phyloP scores from a whole-genome alignment of 1,140 invertebrate species.

The Myzus persicae region DNA sequence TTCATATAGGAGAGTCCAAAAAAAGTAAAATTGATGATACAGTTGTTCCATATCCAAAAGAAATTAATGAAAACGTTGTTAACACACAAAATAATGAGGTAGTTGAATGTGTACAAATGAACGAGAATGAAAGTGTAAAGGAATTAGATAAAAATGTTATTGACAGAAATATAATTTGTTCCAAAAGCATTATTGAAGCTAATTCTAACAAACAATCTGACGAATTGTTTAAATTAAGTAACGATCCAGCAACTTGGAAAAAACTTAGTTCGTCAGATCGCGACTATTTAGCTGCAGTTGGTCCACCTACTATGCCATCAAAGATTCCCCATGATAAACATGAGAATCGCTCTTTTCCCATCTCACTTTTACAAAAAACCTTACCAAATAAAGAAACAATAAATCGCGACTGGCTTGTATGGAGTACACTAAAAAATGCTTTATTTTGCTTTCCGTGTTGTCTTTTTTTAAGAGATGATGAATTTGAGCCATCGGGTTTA shows the following conservation, averaged over 20 bases:
- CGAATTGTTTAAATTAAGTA: slow-evolving; percentile 15
- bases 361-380: neutral
- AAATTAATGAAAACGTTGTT: neutral
- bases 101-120: neutral
- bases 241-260: neutral
- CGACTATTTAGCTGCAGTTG: neutral
- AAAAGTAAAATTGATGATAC: neutral
- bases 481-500: neutral
- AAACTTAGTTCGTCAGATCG: neutral
- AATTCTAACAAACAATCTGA: neutral
- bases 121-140: neutral
- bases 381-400: slow-evolving; percentile 9
- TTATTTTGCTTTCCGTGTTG: neutral
- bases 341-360: slow-evolving; percentile 2
- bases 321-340: neutral
- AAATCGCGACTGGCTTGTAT: neutral
- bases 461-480: slow-evolving; percentile 6
- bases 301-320: neutral
- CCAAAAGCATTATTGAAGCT: neutral
- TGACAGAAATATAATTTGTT: neutral
- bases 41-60: neutral
- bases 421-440: neutral
- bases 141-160: neutral
- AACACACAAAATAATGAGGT: slow-evolving; percentile 2
- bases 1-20: neutral